Conservation (phyloP, 2,797 vertebrate species). For the Pipistrellus nathusii region DNA sequence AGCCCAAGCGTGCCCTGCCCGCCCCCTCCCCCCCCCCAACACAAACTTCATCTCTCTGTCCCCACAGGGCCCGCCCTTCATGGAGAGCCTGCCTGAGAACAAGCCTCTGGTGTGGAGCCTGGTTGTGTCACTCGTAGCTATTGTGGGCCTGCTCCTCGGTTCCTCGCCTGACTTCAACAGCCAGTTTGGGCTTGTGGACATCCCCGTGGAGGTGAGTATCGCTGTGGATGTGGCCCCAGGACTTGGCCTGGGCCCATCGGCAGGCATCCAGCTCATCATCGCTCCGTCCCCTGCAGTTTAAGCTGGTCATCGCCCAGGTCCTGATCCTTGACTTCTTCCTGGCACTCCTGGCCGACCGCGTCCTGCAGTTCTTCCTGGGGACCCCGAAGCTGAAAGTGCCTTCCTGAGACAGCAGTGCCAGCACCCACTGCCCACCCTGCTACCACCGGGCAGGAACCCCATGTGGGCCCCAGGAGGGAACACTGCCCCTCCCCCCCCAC, state of each 20-base stretch:
- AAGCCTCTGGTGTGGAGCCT: constrained; percentile 96
- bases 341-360: constrained; percentile 93
- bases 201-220: constrained; percentile 93
- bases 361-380: constrained; percentile 95
- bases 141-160: constrained; percentile 93
- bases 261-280: background rate
- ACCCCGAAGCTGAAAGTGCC: constrained; percentile 95
- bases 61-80: constrained; percentile 95
- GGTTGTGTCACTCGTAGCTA: constrained; percentile 92
- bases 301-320: constrained; percentile 94
- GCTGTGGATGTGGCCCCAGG: background rate
- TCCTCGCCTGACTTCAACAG: constrained; percentile 97
- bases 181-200: constrained; percentile 97
- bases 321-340: constrained; percentile 94
- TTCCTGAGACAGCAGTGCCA: constrained; percentile 90
- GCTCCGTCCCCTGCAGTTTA: constrained; percentile 90
- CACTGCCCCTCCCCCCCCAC: background rate
- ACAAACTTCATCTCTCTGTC: rapidly evolving
- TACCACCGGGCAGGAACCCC: background rate
- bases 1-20: rapidly evolving
- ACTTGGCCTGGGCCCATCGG: background rate
- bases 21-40: rapidly evolving
- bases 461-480: constrained; percentile 46
- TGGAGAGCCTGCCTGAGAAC: constrained; percentile 97
- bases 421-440: constrained; percentile 76